Base-by-base conservation (phyloP, 2,797 vertebrate genomes). In the Microctenopoma steveboyesi region DNA sequence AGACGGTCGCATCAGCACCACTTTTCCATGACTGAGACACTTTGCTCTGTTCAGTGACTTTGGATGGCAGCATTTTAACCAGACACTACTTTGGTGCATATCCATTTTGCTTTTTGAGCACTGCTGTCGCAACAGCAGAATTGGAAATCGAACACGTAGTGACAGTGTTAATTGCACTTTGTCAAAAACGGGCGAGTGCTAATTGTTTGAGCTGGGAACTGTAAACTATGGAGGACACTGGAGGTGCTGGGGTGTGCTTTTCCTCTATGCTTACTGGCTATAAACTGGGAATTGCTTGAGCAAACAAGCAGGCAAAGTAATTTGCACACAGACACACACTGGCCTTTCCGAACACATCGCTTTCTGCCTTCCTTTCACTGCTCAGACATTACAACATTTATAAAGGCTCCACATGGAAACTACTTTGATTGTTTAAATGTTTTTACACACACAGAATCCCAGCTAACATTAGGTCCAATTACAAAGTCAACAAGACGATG, bases 61-160 rank as follows among this genome's bases (percentile, higher is more conserved):
- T 64, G 75, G 59, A 66, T 55, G 16, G 69, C 46, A 75, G 85
- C 74, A 65, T 49, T 86, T 82, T 69, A 75, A 67, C 40, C 3
- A n/a, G 70, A 64, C 70, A 54, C 67, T 60, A 61, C 79, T 68
- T 83, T 25, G 7, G 72, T 42, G 58, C 49, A 47, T 75, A 70
- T 78, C 81, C 83, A 75, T 86, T 85, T 70, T 50, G 62, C 37
- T 82, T 88, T 91, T 86, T 71, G 66, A 79, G 74, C 10, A 33
- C 66, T 6, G 67, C 84, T 77, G 83, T 91, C 73, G 62, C 68
- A 78, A 64, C 91, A 89, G 91, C 94, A 86, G 91, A 95, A 95
- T 89, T 89, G 92, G 93, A 95, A 95, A 95, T 93, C 88, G 92
- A 95, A 92, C 78, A 74, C 88, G 82, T 72, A 90, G 90, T 82